phyloP scores from a whole-genome alignment of 2,888 invertebrate genomes.

The Patella depressa region DNA sequence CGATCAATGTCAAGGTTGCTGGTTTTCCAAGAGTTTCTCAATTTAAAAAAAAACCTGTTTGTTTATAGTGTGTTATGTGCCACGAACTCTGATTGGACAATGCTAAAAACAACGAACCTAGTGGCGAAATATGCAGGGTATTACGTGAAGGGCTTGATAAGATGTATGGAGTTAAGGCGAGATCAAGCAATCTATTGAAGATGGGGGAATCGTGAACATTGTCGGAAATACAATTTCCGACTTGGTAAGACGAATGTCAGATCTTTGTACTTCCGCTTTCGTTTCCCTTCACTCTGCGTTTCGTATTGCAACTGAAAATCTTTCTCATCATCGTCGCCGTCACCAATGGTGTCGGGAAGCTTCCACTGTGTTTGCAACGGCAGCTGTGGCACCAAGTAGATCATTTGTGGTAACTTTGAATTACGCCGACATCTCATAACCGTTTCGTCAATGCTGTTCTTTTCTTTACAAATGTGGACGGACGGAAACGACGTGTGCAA shows the following conservation, averaged over 20 bases:
- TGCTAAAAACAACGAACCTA: too few relatives aligned
- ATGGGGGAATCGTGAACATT: not conserved
- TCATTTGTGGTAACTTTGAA: not conserved
- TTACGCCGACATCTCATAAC: not conserved
- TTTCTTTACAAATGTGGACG: not conserved
- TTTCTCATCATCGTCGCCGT: not conserved
- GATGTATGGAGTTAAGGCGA: too few relatives aligned
- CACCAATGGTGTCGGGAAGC: not conserved
- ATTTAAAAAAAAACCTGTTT: too few relatives aligned
- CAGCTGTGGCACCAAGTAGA: not conserved
- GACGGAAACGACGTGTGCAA: not conserved
- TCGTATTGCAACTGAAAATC: too few relatives aligned
- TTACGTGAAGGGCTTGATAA: too few relatives aligned
- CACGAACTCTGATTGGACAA: too few relatives aligned
- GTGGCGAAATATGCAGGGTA: too few relatives aligned
- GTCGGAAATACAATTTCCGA: not conserved
- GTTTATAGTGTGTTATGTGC: too few relatives aligned
- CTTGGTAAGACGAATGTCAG: not conserved
- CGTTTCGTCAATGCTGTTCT: not conserved
- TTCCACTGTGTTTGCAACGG: not conserved
- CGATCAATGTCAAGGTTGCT: too few relatives aligned
- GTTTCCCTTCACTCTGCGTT: not conserved
- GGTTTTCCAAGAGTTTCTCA: too few relatives aligned
- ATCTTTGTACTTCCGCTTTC: not conserved
- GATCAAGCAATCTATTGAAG: too few relatives aligned